phyloP scores from a whole-genome alignment of 2,113 vertebrate genomes.

The Polyodon spathula region DNA sequence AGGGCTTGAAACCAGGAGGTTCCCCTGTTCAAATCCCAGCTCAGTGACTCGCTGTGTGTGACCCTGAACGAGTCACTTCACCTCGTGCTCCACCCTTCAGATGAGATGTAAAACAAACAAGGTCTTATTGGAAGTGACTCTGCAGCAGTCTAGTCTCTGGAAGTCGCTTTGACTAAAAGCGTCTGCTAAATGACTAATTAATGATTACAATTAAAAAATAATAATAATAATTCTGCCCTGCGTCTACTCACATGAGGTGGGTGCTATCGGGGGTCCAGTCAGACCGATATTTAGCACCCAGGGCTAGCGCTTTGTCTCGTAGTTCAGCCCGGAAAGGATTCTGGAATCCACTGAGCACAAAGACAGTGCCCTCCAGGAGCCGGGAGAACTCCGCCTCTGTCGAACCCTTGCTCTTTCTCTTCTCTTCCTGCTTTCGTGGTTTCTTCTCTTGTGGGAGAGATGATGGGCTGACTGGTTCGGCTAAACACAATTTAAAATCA shows the following conservation, averaged over 20 bases:
- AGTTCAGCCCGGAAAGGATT: slow-evolving; percentile 80
- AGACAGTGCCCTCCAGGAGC: slow-evolving; percentile 71
- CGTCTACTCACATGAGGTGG: slow-evolving; percentile 72
- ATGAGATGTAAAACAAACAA: no score
- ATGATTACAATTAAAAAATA: no score
- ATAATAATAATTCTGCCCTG: neutral
- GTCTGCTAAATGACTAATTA: no score
- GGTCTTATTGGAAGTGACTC: no score
- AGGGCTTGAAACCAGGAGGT: no score
- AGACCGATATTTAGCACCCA: slow-evolving; percentile 75
- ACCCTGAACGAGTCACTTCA: no score
- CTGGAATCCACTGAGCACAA: slow-evolving; percentile 84
- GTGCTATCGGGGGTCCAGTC: slow-evolving; percentile 79
- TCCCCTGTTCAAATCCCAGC: no score
- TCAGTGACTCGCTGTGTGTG: no score
- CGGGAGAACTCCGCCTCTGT: slow-evolving; percentile 33
- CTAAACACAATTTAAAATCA: no score
- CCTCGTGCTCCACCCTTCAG: no score
- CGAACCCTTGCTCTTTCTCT: slow-evolving; percentile 30
- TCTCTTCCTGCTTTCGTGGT: slow-evolving; percentile 26
- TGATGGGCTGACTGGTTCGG: slow-evolving; percentile 1
- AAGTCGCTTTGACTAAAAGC: no score
- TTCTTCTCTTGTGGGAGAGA: slow-evolving; percentile 36
- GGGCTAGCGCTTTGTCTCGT: slow-evolving; percentile 75
- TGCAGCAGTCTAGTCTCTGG: no score